Evolutionary conservation across 2,797 vertebrate species (phyloP), one percentile per base, ranked within the genome.

Genomic region (Anableps anableps): DNA sequence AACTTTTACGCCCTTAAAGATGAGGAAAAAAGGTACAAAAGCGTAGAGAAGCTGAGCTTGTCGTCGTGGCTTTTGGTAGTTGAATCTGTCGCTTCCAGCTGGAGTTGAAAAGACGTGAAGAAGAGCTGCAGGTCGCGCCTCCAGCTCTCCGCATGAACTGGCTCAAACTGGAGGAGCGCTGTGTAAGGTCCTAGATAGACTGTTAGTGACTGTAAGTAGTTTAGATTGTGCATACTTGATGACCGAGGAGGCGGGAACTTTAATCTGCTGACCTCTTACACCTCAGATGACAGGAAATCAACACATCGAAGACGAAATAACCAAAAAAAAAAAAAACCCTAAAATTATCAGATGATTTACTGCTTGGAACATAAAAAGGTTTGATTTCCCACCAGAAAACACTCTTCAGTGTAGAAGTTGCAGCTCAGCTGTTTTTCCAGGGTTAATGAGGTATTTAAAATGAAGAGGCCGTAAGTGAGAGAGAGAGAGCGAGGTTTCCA

Each of bases 181-280:
- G 88, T 83, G 86, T 74, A 38, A 19, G 4, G n/a, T 85, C 76
- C 34, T 92, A 85, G 89, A 47, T 89, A 86, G 90, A 75, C 84
- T 86, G 86, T 34, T 93, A 92, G 92, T 89, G 58, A 81, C 78
- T 86, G 90, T 94, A 86, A 72, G 89, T 93, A 93, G 93, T 80
- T 88, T 91, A 94, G 91, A 81, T 85, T 19, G 70, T 90, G 75
- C 70, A 72, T 72, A 78, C 72, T 85, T 91, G 86, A 83, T 87
- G 83, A 83, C 68, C 77, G 85, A 93, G 74, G 83, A 86, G 78
- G 36, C 51, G 16, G 6, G 70, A 72, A 16, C 70, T 47, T 47
- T 14, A 62, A 34, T 31, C 16, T 62, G 16, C 29, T 62, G 50
- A 41, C 72, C 48, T 55, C 21, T 19, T 10, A 41, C 51, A 29